Evolutionary conservation across 2,797 vertebrate genomes (phyloP).

Genomic region (Malacoraja senta): DNA sequence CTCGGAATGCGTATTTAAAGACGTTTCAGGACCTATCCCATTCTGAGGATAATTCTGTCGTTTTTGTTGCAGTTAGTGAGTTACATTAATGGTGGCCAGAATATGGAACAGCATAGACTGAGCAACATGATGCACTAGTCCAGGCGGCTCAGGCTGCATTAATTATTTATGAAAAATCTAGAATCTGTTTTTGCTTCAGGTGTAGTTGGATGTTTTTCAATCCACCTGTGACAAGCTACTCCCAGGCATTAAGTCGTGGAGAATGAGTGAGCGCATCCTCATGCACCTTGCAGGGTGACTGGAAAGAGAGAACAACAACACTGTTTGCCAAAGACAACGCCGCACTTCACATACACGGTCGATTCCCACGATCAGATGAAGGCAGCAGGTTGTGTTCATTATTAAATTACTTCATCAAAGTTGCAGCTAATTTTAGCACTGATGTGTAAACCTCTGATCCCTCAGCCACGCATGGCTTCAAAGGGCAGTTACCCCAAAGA

Average conservation of each 20-base stretch:
- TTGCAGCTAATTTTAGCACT: neutral
- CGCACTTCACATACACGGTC: too few relatives aligned
- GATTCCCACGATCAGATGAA: neutral
- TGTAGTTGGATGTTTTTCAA: neutral
- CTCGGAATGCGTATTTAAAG: neutral
- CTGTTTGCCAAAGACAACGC: neutral
- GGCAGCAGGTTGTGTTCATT: neutral
- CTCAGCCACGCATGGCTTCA: neutral
- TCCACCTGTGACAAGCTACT: neutral
- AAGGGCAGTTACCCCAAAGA: neutral
- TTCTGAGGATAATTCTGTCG: neutral
- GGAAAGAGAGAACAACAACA: neutral
- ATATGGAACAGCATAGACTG: neutral
- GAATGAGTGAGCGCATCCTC: neutral
- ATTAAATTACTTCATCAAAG: neutral
- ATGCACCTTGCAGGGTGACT: neutral
- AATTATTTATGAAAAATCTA: neutral
- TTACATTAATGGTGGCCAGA: neutral
- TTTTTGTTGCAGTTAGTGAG: neutral
- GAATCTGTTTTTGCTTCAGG: neutral
- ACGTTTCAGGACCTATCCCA: neutral
- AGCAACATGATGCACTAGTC: neutral
- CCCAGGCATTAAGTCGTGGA: neutral
- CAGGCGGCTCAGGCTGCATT: neutral
- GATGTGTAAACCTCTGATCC: neutral